Base-by-base conservation (phyloP, 2,888 invertebrate genomes). In the Pristionchus fissidentatus region DNA sequence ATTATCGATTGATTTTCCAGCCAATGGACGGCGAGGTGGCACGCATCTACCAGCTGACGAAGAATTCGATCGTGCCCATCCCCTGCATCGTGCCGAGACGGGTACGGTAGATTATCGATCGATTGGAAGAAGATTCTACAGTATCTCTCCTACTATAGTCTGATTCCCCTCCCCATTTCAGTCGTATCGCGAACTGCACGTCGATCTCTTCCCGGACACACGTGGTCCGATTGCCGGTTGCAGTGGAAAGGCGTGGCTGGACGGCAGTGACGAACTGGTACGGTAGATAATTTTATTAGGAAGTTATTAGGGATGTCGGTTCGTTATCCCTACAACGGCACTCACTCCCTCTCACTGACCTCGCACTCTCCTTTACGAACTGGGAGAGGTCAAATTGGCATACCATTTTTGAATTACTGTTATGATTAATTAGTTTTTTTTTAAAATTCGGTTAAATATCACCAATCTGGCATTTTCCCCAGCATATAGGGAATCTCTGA, bases 1-100 rank as follows among this genome's bases (percentile, higher is more conserved):
- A 15, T 29, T 29, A 75, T 46, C 46, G 29, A 49, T 29, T 75
- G 38, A 38, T 32, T 32, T 7, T 78, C 22, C 46, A 62, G 62
- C 43, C 62, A n/a, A 98, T 98, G 97, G 96, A 96, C 89, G 97
- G 97, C 0, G 98, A 98, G 93, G 97, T 98, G 5, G 97, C 97
- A 93, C 94, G 97, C 87, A 94, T 98, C 75, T 94, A 97, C 83
- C 96, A 97, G 92, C 94, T 98, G 84, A 95, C 96, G 5, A 95
- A 96, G 84, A 95, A 95, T 84, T 95, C 96, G 87, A 96, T 98
- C 66, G 95, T 97, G 91, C 97, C 97, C 29, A 95, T 97, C 87
- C 97, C 96, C 94, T 98, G 97, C 93, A 96, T 97, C 93, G 97
- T 97, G 88, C 97, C 97, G 19, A 94, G 97, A 91, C 96, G 96